A percentile compares a stretch with the other conserved stretches of the same genome.
phyloP scores from a whole-genome alignment of 1,140 invertebrate species.

The Lysiphlebus fabarum region DNA sequence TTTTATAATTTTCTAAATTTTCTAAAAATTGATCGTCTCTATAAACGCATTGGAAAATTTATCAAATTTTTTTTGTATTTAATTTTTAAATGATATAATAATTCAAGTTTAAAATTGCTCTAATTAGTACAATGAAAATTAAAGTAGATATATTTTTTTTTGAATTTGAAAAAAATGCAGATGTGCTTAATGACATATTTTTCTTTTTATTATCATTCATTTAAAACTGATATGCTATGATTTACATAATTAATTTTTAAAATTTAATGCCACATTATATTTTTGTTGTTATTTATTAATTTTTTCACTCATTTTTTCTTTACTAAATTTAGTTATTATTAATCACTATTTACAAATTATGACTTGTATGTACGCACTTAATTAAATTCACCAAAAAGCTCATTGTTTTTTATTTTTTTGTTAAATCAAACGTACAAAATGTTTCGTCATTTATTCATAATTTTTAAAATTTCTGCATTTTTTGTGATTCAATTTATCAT shows the following conservation, averaged over 20 bases:
- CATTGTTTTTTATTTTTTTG: slow-evolving; percentile 3
- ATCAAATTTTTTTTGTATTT: not conserved
- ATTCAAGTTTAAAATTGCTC: no score
- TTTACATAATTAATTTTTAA: not conserved
- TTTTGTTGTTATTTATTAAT: slow-evolving; percentile 9
- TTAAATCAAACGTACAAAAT: slow-evolving; percentile 11
- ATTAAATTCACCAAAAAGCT: slow-evolving; percentile 12
- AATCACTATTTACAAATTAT: slow-evolving; percentile 16
- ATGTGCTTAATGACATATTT: not conserved
- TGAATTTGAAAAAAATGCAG: no score
- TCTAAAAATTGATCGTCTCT: not conserved
- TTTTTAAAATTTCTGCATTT: no score
- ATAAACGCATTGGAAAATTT: not conserved
- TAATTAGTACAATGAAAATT: no score
- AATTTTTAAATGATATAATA: no score
- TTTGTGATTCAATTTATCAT: no score
- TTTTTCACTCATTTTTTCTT: slow-evolving; percentile 5
- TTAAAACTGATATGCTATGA: slow-evolving; percentile 22
- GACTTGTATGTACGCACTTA: slow-evolving; percentile 12
- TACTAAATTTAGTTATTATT: slow-evolving; percentile 10
- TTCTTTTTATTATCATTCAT: slow-evolving; percentile 14
- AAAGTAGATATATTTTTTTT: no score
- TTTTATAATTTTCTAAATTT: no score
- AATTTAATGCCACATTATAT: not conserved
- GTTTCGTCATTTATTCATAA: slow-evolving; percentile 6